Conservation (phyloP, 2,113 vertebrate species). For the Scortum barcoo region DNA sequence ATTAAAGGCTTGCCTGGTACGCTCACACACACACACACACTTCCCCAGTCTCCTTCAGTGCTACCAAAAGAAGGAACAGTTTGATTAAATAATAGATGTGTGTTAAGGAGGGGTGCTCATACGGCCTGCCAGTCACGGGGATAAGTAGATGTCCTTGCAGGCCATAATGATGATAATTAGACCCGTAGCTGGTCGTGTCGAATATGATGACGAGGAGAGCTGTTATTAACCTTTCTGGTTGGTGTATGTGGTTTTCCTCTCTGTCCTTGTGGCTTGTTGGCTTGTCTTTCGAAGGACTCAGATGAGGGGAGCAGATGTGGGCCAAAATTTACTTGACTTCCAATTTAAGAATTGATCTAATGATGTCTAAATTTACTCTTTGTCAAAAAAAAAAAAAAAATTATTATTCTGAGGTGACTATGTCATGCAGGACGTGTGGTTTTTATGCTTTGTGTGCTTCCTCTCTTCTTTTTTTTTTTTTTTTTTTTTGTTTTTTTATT, state of each 20-base stretch:
- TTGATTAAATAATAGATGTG: conserved; percentile 99
- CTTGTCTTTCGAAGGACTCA: conserved; percentile 36
- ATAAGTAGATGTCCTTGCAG: conserved; percentile 95
- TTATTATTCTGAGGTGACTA: neutral
- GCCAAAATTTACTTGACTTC: conserved; percentile 29
- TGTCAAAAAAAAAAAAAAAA: neutral
- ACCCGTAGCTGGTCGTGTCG: conserved; percentile 86
- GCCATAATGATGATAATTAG: conserved; percentile 99
- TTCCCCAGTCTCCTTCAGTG: conserved; percentile 85
- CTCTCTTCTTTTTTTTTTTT: conserved; percentile 53
- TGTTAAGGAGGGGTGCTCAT: conserved; percentile 91
- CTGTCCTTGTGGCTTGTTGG: conserved; percentile 45
- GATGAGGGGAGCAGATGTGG: conserved; percentile 20
- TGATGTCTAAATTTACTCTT: conserved; percentile 17
- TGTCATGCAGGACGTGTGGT: neutral
- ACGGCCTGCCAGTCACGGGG: conserved; percentile 94
- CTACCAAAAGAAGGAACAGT: conserved; percentile 91
- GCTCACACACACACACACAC: conserved; percentile 45
- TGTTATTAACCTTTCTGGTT: conserved; percentile 96
- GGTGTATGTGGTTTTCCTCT: conserved; percentile 72
- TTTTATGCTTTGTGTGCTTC: conserved; percentile 16
- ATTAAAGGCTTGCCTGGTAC: conserved; percentile 82
- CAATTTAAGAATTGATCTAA: neutral
- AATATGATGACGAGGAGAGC: conserved; percentile 96
- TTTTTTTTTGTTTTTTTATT: conserved; percentile 41